Base-by-base conservation (phyloP, 2,113 vertebrate species). In the Sorex fumeus region DNA sequence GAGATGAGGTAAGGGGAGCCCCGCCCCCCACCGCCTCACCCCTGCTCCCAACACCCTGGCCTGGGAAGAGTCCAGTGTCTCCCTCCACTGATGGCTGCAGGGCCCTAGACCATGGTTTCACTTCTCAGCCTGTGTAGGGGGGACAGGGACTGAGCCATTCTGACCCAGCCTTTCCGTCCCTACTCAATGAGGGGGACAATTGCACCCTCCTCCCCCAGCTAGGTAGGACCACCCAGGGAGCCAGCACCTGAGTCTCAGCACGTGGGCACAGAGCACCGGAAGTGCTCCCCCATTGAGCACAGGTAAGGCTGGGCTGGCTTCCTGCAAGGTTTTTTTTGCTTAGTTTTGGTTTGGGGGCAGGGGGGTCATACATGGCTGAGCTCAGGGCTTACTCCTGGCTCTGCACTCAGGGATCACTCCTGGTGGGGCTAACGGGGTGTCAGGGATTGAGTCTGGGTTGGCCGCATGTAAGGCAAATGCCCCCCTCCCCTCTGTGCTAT, bases 1-100 rank as follows among this genome's bases (percentile, higher is more conserved):
- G 36, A 95, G 8, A 45, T 57, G 21, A 7, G 8, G 36, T 94
- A 60, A 85, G 45, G 90, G 28, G 45, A 88, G 25, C 47, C 40
- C 6, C 53, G n/a, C 7, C 21, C 30, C 47, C 45, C 80, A 1
- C 7, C 1, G 10, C 40, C 27, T 25, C 0, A 21, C 2, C 23
- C 32, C 34, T 9, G 62, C 30, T 50, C 10, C 79, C 13, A 50
- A 12, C 47, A 50, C 47, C 47, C 47, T 50, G 47, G 47, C 10
- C 9, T 50, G 47, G 47, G 47, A 13, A 9, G 47, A 10, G 47
- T 50, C 47, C 47, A 50, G 57, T 19, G 21, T 60, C 18, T 40
- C 50, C n/a, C 43, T 47, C 5, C 8, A 3, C 60, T 34, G 10
- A 2, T 9, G 21, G 27, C 34, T 13, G 2, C n/a, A 15, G 4